phyloP scores from a whole-genome alignment of 1,140 invertebrate genomes.

The Pogonognathellus flavescens region DNA sequence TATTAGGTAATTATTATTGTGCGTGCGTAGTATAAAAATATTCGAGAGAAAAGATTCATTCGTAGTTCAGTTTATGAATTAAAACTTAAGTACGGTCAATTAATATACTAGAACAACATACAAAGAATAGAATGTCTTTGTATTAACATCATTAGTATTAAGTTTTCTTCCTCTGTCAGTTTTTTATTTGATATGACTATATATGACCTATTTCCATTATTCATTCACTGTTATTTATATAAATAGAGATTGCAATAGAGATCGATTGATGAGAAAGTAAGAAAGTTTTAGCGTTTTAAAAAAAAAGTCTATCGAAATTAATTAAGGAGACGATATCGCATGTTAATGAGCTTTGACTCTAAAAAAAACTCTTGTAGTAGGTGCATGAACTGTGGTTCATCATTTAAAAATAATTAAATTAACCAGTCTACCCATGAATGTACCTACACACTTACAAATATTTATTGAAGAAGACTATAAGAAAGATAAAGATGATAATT shows the following conservation, averaged over 20 bases:
- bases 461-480: slow-evolving; percentile 15
- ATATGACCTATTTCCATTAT: no score
- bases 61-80: neutral
- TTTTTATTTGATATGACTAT: no score
- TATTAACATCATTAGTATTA: neutral
- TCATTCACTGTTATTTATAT: no score
- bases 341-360: slow-evolving; percentile 44
- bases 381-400: neutral
- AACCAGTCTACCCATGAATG: neutral
- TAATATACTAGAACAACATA: no score
- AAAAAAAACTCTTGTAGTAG: neutral
- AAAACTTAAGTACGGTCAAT: neutral
- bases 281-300: no score
- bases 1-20: neutral
- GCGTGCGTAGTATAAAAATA: neutral
- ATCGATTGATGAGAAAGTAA: no score
- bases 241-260: neutral
- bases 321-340: slow-evolving; percentile 30
- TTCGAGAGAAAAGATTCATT: slow-evolving; percentile 13
- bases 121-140: no score
- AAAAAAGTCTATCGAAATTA: slow-evolving; percentile 21
- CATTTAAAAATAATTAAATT: slow-evolving; percentile 1
- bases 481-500: no score
- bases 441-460: slow-evolving; percentile 19
- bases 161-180: neutral